These are phyloP conservation scores for Eupithecia pulchellata DNA, from an alignment of 2,888 invertebrate genomes.

Conservation along the genomic window DNA sequence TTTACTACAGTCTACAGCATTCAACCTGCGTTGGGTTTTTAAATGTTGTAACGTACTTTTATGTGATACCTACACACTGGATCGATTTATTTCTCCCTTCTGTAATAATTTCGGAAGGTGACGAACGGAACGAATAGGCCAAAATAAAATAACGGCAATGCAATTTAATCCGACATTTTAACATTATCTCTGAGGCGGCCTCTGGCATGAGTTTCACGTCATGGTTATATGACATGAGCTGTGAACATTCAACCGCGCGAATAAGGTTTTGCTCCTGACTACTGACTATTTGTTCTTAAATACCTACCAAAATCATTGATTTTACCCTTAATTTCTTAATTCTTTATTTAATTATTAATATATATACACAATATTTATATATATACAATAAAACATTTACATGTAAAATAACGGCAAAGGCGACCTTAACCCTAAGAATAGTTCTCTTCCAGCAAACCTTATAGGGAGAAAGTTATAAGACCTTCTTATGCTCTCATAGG, in stretches of 20 bases:
- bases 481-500: too few species aligned
- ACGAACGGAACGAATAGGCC: not conserved
- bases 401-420: too few species aligned
- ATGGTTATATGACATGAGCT: not conserved
- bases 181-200: not conserved
- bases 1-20: too few species aligned
- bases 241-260: not conserved
- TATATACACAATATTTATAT: too few species aligned
- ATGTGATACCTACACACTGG: not conserved
- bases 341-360: too few species aligned
- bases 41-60: not conserved
- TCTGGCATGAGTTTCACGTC: not conserved
- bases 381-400: too few species aligned
- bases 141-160: not conserved
- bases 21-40: not conserved
- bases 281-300: not conserved
- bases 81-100: not conserved
- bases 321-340: too few species aligned
- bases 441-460: too few species aligned
- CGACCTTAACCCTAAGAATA: too few species aligned
- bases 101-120: not conserved
- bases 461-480: too few species aligned
- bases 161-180: not conserved
- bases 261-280: not conserved
- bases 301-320: not conserved